Percentiles rank a stretch among this genome's conserved stretches.
phyloP scores from a whole-genome alignment of 2,797 vertebrate genomes.

The Toxotes lorentzi region DNA sequence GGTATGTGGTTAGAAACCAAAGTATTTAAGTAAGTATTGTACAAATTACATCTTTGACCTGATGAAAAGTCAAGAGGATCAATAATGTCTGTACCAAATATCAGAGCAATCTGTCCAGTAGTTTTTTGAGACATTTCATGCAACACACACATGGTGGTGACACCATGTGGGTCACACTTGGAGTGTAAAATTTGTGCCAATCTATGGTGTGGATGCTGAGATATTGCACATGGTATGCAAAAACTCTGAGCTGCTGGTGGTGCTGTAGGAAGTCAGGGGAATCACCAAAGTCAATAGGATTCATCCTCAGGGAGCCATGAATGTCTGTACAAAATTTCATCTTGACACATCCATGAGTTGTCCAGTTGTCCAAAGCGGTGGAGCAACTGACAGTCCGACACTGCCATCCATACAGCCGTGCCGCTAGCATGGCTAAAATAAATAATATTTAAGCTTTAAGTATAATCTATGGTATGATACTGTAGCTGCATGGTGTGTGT shows the following conservation, averaged over 20 bases:
- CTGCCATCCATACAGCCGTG: too few relatives aligned
- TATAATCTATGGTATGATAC: not conserved
- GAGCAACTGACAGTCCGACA: not conserved
- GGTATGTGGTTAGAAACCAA: too few relatives aligned
- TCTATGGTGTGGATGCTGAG: not conserved
- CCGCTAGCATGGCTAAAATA: not conserved
- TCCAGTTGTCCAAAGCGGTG: not conserved
- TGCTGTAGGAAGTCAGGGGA: not conserved
- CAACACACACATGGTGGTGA: too few relatives aligned
- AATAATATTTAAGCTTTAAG: not conserved
- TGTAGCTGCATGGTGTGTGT: constrained; percentile 6
- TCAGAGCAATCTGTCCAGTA: not conserved
- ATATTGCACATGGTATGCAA: not conserved
- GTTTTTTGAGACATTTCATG: too few relatives aligned
- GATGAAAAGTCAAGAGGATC: too few relatives aligned
- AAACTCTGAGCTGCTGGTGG: not conserved
- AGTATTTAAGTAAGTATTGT: too few relatives aligned
- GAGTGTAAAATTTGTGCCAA: not conserved
- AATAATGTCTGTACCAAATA: not conserved
- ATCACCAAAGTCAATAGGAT: not conserved
- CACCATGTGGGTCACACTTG: too few relatives aligned
- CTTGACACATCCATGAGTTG: not conserved
- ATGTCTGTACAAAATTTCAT: not conserved
- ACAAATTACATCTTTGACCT: not conserved
- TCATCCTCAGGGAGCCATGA: not conserved